A percentile compares a stretch with the other conserved stretches of the same genome.
Evolutionary conservation across 2,797 vertebrate genomes (phyloP).

Genomic region (Crax fasciolata): DNA sequence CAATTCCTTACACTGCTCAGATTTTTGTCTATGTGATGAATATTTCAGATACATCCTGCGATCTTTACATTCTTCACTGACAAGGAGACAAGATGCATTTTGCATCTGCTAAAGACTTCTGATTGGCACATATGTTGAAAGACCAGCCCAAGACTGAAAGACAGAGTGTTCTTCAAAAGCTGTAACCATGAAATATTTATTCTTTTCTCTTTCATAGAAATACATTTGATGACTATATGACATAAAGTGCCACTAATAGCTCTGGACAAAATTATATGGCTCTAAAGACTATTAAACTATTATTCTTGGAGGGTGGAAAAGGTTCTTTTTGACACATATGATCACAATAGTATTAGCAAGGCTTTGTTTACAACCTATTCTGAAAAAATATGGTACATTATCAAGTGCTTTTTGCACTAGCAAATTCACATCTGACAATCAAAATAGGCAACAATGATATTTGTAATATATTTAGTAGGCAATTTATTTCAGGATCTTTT

Average conservation of each 20-base stretch:
- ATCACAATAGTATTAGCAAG: conserved; percentile 68
- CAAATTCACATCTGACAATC: conserved; percentile 42
- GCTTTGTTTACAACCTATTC: conserved; percentile 38
- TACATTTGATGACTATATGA: conserved; percentile 74
- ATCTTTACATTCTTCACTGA: conserved; percentile 81
- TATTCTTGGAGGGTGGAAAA: conserved; percentile 67
- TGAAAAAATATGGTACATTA: neutral
- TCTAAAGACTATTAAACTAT: conserved; percentile 77
- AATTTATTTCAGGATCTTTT: conserved; percentile 16
- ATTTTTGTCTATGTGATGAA: conserved; percentile 76
- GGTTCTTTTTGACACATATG: conserved; percentile 57
- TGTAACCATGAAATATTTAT: conserved; percentile 83
- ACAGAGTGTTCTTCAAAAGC: conserved; percentile 78
- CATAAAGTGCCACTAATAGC: conserved; percentile 80
- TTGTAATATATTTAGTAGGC: conserved; percentile 6
- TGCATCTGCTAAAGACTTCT: conserved; percentile 80
- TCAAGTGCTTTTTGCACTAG: conserved; percentile 25
- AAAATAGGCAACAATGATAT: neutral
- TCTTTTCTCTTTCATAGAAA: conserved; percentile 75
- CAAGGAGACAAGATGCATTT: conserved; percentile 80
- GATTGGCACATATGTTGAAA: conserved; percentile 80
- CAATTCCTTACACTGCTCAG: conserved; percentile 43
- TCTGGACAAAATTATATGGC: conserved; percentile 76
- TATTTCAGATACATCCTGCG: conserved; percentile 79
- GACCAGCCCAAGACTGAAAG: conserved; percentile 75